A percentile compares a stretch with the other conserved stretches of the same genome.
phyloP scores from a whole-genome alignment of 2,888 invertebrate species.

The Merodon equestris region DNA sequence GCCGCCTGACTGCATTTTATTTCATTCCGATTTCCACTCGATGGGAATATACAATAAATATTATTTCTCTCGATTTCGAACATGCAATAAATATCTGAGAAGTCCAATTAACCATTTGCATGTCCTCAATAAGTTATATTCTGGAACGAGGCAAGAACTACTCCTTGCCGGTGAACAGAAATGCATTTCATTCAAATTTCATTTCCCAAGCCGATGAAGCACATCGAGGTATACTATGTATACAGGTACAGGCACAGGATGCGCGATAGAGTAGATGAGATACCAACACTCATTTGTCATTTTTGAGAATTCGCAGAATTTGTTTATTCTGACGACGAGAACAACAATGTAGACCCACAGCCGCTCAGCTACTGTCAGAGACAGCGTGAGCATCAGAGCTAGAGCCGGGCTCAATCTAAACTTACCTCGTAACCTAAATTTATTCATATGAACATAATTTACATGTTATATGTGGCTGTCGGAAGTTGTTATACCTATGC shows the following conservation, averaged over 20 bases:
- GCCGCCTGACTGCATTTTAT: too few species aligned
- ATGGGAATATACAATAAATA: neutral
- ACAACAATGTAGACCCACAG: neutral
- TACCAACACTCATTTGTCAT: slow-evolving; percentile 55
- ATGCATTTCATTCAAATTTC: slow-evolving; percentile 38
- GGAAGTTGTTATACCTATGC: slow-evolving; percentile 53
- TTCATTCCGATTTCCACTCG: too few species aligned
- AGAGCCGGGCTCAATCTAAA: slow-evolving; percentile 1
- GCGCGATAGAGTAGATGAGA: too few species aligned
- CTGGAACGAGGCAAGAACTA: neutral
- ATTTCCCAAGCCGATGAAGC: slow-evolving; percentile 26
- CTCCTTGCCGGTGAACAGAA: too few species aligned
- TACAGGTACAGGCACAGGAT: neutral
- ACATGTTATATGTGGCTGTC: slow-evolving; percentile 53
- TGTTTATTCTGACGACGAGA: slow-evolving; percentile 24
- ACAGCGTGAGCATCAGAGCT: neutral
- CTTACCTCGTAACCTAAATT: slow-evolving; percentile 66
- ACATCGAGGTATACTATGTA: neutral
- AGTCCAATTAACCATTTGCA: slow-evolving; percentile 48
- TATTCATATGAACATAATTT: slow-evolving; percentile 63
- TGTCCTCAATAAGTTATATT: slow-evolving; percentile 33
- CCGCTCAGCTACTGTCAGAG: neutral
- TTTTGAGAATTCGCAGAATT: slow-evolving; percentile 39
- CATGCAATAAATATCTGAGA: slow-evolving; percentile 20
- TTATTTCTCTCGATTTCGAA: slow-evolving; percentile 14